Conservation (phyloP, 2,797 vertebrate genomes). For the Lophura swinhoii region DNA sequence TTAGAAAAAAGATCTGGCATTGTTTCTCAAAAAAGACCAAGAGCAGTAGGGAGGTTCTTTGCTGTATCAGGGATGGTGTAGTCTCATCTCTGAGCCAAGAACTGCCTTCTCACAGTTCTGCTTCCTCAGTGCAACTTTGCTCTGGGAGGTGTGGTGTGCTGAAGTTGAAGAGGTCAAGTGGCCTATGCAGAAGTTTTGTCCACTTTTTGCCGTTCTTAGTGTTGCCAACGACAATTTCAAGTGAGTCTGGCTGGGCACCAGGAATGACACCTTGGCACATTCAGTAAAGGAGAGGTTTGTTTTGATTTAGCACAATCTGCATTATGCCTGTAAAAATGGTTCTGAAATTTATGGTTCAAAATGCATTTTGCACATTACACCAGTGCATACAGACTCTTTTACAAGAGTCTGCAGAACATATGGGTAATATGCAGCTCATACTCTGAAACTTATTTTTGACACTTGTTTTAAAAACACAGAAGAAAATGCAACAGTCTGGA, state of each 20-base stretch:
- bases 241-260: neutral
- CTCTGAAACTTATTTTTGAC: neutral
- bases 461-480: neutral
- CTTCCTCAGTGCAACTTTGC: neutral
- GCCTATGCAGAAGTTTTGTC: neutral
- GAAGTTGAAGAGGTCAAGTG: neutral
- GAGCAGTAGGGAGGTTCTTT: neutral
- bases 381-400: neutral
- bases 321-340: neutral
- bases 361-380: constrained; percentile 3
- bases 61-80: rapidly evolving
- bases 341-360: neutral
- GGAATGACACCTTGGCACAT: neutral
- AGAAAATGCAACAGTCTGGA: neutral
- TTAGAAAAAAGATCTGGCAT: neutral
- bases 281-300: neutral
- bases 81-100: neutral
- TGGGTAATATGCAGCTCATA: neutral
- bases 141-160: neutral
- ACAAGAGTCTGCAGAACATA: neutral
- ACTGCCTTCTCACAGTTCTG: neutral
- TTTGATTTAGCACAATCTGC: neutral
- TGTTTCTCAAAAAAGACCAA: neutral
- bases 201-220: neutral
- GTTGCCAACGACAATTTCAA: neutral